Base-by-base conservation (phyloP, 2,888 invertebrate species). In the Phyto melanocephala region DNA sequence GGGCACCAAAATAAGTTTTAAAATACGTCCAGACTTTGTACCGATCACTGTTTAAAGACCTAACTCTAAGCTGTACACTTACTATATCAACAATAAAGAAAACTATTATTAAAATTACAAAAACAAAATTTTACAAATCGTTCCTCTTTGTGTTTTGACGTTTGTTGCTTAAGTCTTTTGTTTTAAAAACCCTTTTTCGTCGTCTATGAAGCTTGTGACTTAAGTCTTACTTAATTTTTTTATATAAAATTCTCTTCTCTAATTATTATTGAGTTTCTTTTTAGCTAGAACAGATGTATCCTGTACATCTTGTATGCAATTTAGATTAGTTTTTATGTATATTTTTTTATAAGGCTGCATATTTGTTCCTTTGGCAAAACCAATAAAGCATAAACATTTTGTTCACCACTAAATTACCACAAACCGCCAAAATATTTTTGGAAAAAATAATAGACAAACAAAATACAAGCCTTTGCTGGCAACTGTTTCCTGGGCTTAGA, bases 401-500 rank as follows among this genome's bases (percentile, higher is more conserved):
- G 3, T 60, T 72, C 52, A 79, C 79, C 79, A 52, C 79, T 72
- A 79, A 67, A 58, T 50, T 33, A 71, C 72, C 79, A 77, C 76
- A 65, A 77, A 68, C 60, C 65, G 75, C 75, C 75, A 67, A 75
- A 58, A 54, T 24, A n/a, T 42, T 20, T 50, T 28, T 33, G 13
- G 40, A 50, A 60, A 72, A 71, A 35, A 52, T 15, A 62, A 77
- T 20, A 40, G 13, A 37, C 20, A 24, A 15, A 42, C 24, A n/a
- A 60, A 42, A 33, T 40, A 24, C 47, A 54, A 68, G 42, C 60
- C 68, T 68, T 68, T 65, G 45, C 17, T 17, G 71, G 65, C 78
- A 82, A 82, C 78, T 79, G 78, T 67, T 82, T 82, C 78, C 78
- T 82, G 81, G 13, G 40, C 28, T 2, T 40, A 28, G 28, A 0